Base-by-base conservation (phyloP, 2,888 invertebrate species). In the Sisyra nigra region DNA sequence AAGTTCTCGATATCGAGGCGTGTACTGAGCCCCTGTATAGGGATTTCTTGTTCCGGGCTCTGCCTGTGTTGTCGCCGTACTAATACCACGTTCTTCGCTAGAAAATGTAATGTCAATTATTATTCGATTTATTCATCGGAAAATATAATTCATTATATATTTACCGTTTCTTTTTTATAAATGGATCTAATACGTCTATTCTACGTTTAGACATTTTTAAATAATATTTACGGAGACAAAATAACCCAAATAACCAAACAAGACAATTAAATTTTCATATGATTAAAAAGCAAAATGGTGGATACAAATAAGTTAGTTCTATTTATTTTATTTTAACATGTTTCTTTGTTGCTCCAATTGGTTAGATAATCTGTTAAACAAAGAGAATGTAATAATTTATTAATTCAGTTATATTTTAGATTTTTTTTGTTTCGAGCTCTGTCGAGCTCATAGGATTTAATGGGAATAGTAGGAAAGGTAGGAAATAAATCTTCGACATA, bases 1-100 rank as follows among this genome's bases (percentile, higher is more conserved):
- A 40, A 92, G 70, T 51, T 92, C 88, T 62, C 87, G 82, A 59
- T 92, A 97, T 48, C 84, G 78, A 38, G 81, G 80, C 1, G 94
- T 88, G 59, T 81, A 94, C 1, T 92, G 85, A 45, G 83, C 67
- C 17, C 81, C 77, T 51, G 79, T 89, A 54, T 80, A 84, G 0
- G 82, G 77, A 59, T 94, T 94, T 6, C 80, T 63, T 1, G 76
- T 69, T 0, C 68, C 65, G 46, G 66, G 61, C 13, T 54, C 50
- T 1, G 67, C 57, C 38, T 48, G 42, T 42, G 54, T 51, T 34
- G 54, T 53, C 15, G 55, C 50, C 13, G 58, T 55, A 39, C 57
- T 53, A 44, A 62, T 56, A 17, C 62, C 74, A 48, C 71, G 70
- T 57, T 75, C 76, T 51, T 75, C 75, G 50, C 74, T 75, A 54